Base-by-base conservation (phyloP, 2,797 vertebrate genomes). In the Discoglossus pictus region DNA sequence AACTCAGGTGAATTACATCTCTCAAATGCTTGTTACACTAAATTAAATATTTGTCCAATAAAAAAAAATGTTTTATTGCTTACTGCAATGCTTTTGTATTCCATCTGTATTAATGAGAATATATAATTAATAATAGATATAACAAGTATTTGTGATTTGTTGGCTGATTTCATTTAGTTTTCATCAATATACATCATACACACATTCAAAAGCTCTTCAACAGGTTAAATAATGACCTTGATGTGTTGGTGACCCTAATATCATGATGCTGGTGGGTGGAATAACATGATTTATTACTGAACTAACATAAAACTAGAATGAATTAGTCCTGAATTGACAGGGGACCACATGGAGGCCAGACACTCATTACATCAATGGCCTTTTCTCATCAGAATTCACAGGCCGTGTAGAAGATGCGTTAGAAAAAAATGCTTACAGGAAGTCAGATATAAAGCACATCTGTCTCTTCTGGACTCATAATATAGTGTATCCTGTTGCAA, bases 381-480 rank as follows among this genome's bases (percentile, higher is more conserved):
- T 63, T 58, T 68, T 59, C 55, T 68, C 60, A 62, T 56, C 60
- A 68, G 56, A 65, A 62, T 35, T 72, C 59, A 40, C 10, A 8
- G 6, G 35, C 69, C 39, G 53, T 70, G 21, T 16, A 55, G 58
- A 36, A 62, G 52, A 59, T 65, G 47, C 18, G 34, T 61, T 46
- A 69, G 61, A 31, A 61, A 60, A 63, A 72, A 72, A 74, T 66
- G 17, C 63, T 77, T 74, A 42, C 60, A 72, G 62, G 15, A 64
- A 70, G 25, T 61, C 17, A 56, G n/a, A 56, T 50, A 63, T 70
- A 48, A 70, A 70, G 56, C 60, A 63, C 67, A 55, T 69, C 42
- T 70, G 60, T 46, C 36, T 58, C 18, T 54, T 18, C 10, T 35
- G 24, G 9, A 7, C 18, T 42, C 24, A 24, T 63, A 48, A 62